phyloP scores from a whole-genome alignment of 2,888 invertebrate genomes.

The Stenchaetothrips biformis region DNA sequence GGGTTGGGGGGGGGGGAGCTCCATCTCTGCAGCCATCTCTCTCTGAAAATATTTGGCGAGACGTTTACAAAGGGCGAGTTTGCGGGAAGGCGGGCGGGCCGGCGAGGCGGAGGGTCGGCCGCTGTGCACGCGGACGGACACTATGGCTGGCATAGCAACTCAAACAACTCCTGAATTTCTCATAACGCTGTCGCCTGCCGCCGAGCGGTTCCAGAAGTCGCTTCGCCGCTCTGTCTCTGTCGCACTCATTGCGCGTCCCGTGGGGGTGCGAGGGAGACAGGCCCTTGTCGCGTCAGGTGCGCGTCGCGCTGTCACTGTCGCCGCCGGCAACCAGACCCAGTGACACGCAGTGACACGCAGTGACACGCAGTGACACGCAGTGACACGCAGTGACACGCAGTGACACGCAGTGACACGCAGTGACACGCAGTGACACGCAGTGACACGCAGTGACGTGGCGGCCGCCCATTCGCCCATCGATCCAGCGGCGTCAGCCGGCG shows the following conservation, averaged over 20 bases:
- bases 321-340: too few relatives aligned
- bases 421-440: too few relatives aligned
- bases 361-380: too few relatives aligned
- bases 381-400: too few relatives aligned
- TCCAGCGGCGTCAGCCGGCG: too few relatives aligned
- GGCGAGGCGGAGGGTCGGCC: background rate
- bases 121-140: background rate
- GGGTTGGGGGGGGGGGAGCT: too few relatives aligned
- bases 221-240: background rate
- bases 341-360: too few relatives aligned
- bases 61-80: background rate
- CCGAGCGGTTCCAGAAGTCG: background rate
- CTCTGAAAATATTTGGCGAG: constrained; percentile 19
- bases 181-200: background rate
- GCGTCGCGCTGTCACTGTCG: background rate
- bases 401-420: too few relatives aligned
- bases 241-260: too few relatives aligned
- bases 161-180: constrained; percentile 2
- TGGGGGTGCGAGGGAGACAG: background rate
- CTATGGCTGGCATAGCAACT: background rate
- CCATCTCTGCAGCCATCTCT: constrained; percentile 13
- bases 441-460: too few relatives aligned
- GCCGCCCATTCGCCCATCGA: too few relatives aligned
- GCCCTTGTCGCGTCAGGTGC: background rate
- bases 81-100: background rate